Evolutionary conservation across 2,888 invertebrate species (phyloP).

Genomic region (Steinernema carpocapsae): DNA sequence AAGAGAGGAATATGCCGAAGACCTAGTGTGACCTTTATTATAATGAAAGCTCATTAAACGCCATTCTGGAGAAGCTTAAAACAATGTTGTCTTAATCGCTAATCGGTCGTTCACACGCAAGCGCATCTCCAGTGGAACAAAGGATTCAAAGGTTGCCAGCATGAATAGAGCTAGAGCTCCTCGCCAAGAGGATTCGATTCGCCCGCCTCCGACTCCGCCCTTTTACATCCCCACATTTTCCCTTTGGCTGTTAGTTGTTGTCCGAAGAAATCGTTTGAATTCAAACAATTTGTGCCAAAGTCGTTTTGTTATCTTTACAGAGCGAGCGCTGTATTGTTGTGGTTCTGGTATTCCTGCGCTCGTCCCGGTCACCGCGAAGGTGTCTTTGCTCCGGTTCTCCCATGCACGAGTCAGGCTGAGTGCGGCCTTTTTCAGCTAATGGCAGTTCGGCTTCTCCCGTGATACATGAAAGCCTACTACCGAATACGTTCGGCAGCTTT

Average conservation of each 20-base stretch:
- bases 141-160: slow-evolving; percentile 33
- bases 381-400: background rate
- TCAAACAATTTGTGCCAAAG: slow-evolving; percentile 29
- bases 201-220: slow-evolving; percentile 16
- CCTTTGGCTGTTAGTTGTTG: slow-evolving; percentile 28
- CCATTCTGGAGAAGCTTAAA: slow-evolving; percentile 23
- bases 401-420: background rate
- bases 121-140: slow-evolving; percentile 28
- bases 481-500: slow-evolving; percentile 15
- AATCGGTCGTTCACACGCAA: slow-evolving; percentile 31
- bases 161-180: slow-evolving; percentile 13
- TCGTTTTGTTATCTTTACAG: slow-evolving; percentile 14
- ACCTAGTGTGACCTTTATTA: slow-evolving; percentile 7
- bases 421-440: background rate
- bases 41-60: slow-evolving; percentile 27
- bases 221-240: slow-evolving; percentile 14
- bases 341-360: too few species aligned
- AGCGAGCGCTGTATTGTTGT: background rate
- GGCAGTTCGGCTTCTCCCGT: slow-evolving; percentile 13
- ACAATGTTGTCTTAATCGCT: slow-evolving; percentile 32
- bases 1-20: background rate
- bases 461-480: slow-evolving; percentile 32
- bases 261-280: slow-evolving; percentile 24
- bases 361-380: too few species aligned
- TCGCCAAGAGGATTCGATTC: slow-evolving; percentile 13